phyloP scores from a whole-genome alignment of 2,113 vertebrate genomes.

The Lampris megalopsis region DNA sequence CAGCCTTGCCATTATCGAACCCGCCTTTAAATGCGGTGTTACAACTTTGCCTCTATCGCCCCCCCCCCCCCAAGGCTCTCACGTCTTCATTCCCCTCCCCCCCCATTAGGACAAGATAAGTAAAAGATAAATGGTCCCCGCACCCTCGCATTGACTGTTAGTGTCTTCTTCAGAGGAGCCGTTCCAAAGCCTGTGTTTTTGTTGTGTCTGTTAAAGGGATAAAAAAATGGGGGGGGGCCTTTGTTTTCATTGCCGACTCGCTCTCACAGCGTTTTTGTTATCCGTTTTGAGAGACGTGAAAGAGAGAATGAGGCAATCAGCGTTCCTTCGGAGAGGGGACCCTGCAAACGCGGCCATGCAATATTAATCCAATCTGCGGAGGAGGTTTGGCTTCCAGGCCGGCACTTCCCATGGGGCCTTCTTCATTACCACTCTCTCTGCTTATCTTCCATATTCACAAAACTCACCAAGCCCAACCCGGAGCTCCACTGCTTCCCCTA shows the following conservation, averaged over 20 bases:
- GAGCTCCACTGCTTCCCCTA: conserved; percentile 33
- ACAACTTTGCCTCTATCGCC: conserved; percentile 11
- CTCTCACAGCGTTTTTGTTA: conserved; percentile 42
- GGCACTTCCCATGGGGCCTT: conserved; percentile 50
- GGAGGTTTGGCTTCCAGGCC: conserved; percentile 70
- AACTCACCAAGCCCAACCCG: conserved; percentile 26
- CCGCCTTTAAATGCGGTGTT: background rate
- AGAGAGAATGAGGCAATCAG: conserved; percentile 62
- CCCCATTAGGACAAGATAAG: conserved; percentile 41
- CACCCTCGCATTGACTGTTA: conserved; percentile 36
- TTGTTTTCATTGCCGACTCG: conserved; percentile 48
- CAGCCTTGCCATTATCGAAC: conserved; percentile 15
- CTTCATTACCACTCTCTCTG: conserved; percentile 67
- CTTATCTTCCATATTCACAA: conserved; percentile 64
- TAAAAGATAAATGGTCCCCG: conserved; percentile 38
- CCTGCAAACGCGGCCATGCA: conserved; percentile 56
- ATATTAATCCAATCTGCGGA: conserved; percentile 77
- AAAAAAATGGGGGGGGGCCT: background rate
- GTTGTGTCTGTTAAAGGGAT: conserved; percentile 23
- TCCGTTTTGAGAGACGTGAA: conserved; percentile 56
- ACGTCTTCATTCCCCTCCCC: conserved; percentile 7
- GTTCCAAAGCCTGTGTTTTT: conserved; percentile 39
- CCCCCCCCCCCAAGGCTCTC: conserved; percentile 14
- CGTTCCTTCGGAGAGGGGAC: conserved; percentile 35
- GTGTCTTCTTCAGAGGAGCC: conserved; percentile 38